These are phyloP conservation scores for Willisornis vidua DNA, from an alignment of 2,113 vertebrate species.

Conservation along the genomic window DNA sequence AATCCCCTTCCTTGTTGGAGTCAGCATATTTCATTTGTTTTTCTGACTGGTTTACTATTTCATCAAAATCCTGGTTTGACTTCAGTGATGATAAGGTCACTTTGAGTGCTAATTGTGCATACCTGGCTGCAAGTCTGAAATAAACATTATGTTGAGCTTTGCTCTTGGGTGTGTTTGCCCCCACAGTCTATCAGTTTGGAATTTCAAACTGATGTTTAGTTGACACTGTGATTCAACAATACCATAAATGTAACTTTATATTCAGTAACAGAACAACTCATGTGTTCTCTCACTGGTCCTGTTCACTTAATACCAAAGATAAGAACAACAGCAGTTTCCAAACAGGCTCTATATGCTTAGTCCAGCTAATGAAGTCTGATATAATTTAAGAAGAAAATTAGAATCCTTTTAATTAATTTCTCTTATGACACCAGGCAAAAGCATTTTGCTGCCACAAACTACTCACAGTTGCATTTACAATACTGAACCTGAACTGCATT, in stretches of 20 bases:
- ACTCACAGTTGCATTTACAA: neutral
- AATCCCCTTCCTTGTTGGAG: neutral
- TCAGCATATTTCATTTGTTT: neutral
- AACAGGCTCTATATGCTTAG: neutral
- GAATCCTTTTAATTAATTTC: neutral
- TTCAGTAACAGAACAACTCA: neutral
- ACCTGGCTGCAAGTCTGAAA: neutral
- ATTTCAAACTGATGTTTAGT: neutral
- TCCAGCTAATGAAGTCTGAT: neutral
- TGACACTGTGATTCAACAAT: neutral
- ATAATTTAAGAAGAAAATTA: neutral
- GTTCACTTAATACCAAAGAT: neutral
- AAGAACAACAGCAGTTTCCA: conserved; percentile 9
- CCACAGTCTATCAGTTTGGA: neutral
- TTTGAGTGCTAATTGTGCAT: neutral
- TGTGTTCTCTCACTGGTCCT: neutral
- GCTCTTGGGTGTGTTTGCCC: neutral
- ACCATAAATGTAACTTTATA: neutral
- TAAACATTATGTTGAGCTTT: neutral
- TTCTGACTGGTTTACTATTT: conserved; percentile 16
- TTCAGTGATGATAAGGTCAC: neutral
- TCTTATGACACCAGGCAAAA: neutral
- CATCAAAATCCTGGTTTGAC: conserved; percentile 3
- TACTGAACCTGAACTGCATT: neutral
- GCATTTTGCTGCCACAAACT: neutral